Percentiles rank a stretch among this genome's conserved stretches.
These are phyloP conservation scores for Pluvianellus socialis DNA, from an alignment of 2,113 vertebrate species.

Conservation along the genomic window DNA sequence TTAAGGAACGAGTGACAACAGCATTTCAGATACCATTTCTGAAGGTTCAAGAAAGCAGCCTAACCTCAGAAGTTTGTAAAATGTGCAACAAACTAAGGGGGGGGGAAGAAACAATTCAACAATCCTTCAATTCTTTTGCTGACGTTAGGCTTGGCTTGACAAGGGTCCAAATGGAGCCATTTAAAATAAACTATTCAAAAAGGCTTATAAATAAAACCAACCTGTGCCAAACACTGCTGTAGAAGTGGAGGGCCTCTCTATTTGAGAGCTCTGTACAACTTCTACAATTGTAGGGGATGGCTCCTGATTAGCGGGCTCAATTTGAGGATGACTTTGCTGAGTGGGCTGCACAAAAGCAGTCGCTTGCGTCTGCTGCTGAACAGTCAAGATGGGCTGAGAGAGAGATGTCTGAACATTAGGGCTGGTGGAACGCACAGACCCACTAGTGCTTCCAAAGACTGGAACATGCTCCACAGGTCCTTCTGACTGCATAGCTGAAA, in stretches of 20 bases:
- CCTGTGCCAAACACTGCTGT: constrained; percentile 91
- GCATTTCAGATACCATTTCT: background rate
- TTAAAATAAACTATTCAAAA: background rate
- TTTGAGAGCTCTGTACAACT: constrained; percentile 85
- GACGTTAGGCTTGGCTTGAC: background rate
- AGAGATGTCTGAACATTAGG: constrained; percentile 92
- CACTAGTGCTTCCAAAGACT: constrained; percentile 92
- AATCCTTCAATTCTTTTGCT: background rate
- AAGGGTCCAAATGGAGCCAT: background rate
- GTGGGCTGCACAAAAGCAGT: constrained; percentile 98
- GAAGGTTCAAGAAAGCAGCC: background rate
- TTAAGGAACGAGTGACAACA: background rate
- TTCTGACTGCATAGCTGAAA: constrained; percentile 90
- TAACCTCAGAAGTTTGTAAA: background rate
- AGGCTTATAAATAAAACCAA: constrained; percentile 51
- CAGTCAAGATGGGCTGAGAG: constrained; percentile 84
- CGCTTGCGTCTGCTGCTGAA: constrained; percentile 91
- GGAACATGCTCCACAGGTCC: constrained; percentile 92
- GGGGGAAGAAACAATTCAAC: background rate
- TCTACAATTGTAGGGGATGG: constrained; percentile 82
- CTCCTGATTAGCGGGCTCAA: constrained; percentile 88
- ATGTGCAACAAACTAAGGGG: background rate
- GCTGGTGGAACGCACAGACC: constrained; percentile 94
- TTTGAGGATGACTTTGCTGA: constrained; percentile 87
- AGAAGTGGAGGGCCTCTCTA: constrained; percentile 92